These are phyloP conservation scores for Umimayanthus chanpuru DNA, from an alignment of 92 coral and sea anemone genomes.

Conservation along the genomic window DNA sequence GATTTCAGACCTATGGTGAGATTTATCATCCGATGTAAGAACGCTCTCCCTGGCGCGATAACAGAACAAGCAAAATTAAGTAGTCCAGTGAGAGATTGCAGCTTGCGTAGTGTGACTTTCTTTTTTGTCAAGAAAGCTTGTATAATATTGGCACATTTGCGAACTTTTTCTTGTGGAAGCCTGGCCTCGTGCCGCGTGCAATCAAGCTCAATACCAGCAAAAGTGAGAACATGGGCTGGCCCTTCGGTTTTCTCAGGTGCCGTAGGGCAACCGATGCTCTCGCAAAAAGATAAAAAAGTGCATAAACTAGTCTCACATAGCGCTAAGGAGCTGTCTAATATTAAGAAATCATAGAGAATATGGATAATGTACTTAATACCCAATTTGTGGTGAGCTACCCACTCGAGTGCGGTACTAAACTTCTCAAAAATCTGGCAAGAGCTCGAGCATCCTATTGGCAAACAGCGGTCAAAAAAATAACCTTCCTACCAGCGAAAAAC, in stretches of 20 bases:
- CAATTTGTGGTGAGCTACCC: not conserved
- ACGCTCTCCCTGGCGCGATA: no score
- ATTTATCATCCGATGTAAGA: no score
- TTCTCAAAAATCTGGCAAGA: not conserved
- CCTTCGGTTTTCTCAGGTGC: constrained; percentile 8
- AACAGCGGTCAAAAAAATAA: no score
- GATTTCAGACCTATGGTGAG: not conserved
- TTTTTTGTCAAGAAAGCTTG: no score
- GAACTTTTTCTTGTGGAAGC: no score
- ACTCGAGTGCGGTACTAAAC: not conserved
- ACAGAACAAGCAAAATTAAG: no score
- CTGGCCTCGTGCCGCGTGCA: no score
- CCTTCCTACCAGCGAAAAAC: not conserved
- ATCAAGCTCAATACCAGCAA: no score
- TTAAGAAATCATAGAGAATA: not conserved
- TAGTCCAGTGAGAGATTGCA: no score
- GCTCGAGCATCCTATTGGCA: not conserved
- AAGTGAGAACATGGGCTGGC: not conserved
- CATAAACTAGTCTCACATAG: constrained; percentile 10
- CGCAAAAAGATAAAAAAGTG: not conserved
- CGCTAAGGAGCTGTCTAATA: constrained; percentile 10
- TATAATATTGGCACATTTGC: no score
- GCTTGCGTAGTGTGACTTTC: no score
- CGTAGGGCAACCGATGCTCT: not conserved
- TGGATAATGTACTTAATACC: not conserved